phyloP scores from a whole-genome alignment of 1,140 invertebrate species.

The Holcopasites calliopsidis region DNA sequence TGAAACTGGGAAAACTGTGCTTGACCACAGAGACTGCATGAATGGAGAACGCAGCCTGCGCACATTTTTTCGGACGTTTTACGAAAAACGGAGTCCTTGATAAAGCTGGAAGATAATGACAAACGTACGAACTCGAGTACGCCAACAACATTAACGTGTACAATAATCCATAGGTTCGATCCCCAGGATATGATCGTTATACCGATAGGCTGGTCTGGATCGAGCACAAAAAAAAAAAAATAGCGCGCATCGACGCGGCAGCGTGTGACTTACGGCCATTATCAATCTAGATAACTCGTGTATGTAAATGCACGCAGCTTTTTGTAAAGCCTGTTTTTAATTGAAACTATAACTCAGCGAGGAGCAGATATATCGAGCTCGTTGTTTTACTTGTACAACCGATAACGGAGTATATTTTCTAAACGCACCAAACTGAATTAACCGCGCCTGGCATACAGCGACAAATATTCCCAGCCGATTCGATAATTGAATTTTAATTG shows the following conservation, averaged over 20 bases:
- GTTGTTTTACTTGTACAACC: constrained; percentile 26
- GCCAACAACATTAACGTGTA: constrained; percentile 14
- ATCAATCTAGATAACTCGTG: not conserved
- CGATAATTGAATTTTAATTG: constrained; percentile 44
- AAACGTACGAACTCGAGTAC: too few relatives aligned
- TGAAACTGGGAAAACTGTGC: not conserved
- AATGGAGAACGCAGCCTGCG: not conserved
- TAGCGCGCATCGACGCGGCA: not conserved
- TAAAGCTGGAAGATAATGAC: too few relatives aligned
- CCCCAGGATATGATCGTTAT: constrained; percentile 12
- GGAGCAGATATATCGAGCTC: not conserved
- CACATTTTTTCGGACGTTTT: too few relatives aligned
- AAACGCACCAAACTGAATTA: constrained; percentile 32
- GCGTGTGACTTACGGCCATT: constrained; percentile 5
- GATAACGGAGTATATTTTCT: constrained; percentile 33
- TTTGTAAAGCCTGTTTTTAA: constrained; percentile 28
- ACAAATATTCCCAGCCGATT: not conserved
- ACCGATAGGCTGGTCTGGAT: not conserved
- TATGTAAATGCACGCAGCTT: not conserved
- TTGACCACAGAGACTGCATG: too few relatives aligned
- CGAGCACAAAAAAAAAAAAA: constrained; percentile 34
- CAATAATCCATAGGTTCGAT: constrained; percentile 20
- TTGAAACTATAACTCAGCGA: constrained; percentile 31
- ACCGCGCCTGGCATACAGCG: not conserved
- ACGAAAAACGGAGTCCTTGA: too few relatives aligned